Base-by-base conservation (phyloP, 2,888 invertebrate species). In the Ennomos erosarius region DNA sequence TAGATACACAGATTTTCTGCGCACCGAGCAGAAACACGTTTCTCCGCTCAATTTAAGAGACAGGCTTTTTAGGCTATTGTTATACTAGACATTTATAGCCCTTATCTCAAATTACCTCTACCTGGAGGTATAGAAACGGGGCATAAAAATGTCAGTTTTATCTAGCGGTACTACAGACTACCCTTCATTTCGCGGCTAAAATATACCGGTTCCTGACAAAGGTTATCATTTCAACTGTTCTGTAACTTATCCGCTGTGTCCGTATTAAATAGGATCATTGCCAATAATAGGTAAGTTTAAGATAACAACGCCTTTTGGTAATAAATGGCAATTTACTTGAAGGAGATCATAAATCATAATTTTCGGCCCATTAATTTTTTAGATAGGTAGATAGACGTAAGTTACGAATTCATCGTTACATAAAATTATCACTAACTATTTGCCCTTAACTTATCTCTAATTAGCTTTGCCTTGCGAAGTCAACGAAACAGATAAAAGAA, bases 141-240 rank as follows among this genome's bases (percentile, higher is more conserved):
- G 48, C 62, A 62, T 62, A 62, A 62, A 62, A 62, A 62, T 62
- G 62, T 62, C 62, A 47, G 54, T 46, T 55, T 62, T 62, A 62
- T 62, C 62, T 58, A 55, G 48, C 42, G 47, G 11, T 55, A 50
- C 59, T 59, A 55, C 35, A 54, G 50, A 50, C 53, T 50, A 57
- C 56, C 56, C 43, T 61, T 61, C 56, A 61, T 61, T 53, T 61
- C 46, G 35, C 40, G 33, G 45, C 36, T 54, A 54, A 61, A 57
- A 61, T 61, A 61, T 61, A 37, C 46, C 38, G 61, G 61, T 44
- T 46, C 50, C 61, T 57, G 61, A 57, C 56, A 54, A 61, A 61
- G 61, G 61, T 57, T 61, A 61, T 61, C 61, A 55, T 53, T 45
- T 47, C 45, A 34, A 42, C 48, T 52, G 38, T 61, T 53, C 51